Percentiles rank a stretch among this genome's conserved stretches.
Evolutionary conservation across 2,113 vertebrate species (phyloP).

Genomic region (Cyrtonyx montezumae): DNA sequence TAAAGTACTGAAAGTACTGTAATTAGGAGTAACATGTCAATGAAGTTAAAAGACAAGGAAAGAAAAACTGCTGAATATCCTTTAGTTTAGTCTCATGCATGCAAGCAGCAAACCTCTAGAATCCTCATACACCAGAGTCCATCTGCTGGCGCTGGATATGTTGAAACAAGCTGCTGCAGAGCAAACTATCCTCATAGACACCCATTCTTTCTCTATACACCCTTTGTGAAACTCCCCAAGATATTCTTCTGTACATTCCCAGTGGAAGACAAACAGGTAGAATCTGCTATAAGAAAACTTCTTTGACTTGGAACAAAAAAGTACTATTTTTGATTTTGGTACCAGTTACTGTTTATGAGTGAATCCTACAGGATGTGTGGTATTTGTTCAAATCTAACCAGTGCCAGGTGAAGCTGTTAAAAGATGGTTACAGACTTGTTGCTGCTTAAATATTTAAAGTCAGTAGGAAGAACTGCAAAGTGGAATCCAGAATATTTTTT

Average conservation of each 20-base stretch:
- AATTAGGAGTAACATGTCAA: not conserved
- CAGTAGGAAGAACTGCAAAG: not conserved
- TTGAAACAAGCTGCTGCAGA: not conserved
- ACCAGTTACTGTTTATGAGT: not conserved
- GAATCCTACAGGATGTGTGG: not conserved
- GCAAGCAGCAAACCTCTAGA: not conserved
- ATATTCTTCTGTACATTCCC: not conserved
- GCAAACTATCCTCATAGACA: not conserved
- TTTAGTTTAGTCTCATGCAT: not conserved
- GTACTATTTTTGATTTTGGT: not conserved
- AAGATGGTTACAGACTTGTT: not conserved
- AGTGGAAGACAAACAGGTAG: not conserved
- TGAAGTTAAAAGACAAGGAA: not conserved
- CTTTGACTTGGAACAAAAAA: not conserved
- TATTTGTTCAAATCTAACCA: not conserved
- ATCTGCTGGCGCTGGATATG: not conserved
- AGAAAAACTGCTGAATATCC: not conserved
- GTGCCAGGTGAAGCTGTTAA: not conserved
- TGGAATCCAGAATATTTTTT: not conserved
- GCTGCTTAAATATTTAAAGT: not conserved
- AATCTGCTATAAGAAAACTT: not conserved
- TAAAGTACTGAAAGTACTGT: not conserved
- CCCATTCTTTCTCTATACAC: not conserved
- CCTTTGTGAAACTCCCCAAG: not conserved
- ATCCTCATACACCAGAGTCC: not conserved